Percentiles rank a stretch among this genome's conserved stretches.
Conservation (phyloP, 2,797 vertebrate species). For the Platyrinchus mystaceus region DNA sequence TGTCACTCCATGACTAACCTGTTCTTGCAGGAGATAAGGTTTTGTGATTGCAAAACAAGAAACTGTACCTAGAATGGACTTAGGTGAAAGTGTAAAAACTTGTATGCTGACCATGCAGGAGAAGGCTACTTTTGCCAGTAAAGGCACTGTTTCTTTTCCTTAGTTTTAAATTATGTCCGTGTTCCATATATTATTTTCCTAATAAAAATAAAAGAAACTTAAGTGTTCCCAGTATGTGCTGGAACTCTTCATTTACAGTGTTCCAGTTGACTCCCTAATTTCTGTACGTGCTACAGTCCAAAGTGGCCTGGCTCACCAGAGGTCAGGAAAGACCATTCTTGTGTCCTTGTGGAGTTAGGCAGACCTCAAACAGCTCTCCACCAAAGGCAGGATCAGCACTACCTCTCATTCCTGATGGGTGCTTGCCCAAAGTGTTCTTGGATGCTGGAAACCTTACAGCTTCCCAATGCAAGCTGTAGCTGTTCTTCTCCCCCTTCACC, state of each 20-base stretch:
- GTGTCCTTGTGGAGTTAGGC: neutral
- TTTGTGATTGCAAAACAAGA: neutral
- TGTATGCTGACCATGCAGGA: neutral
- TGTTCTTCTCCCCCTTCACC: neutral
- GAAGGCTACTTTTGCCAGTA: neutral
- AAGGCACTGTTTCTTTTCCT: neutral
- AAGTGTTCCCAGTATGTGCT: neutral
- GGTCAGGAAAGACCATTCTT: neutral
- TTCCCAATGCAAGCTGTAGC: neutral
- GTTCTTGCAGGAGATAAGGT: neutral
- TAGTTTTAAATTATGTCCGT: neutral
- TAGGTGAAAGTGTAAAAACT: neutral
- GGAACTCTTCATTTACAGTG: neutral
- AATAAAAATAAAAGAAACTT: neutral
- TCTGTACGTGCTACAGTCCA: neutral
- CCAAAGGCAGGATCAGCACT: neutral
- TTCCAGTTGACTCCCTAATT: neutral
- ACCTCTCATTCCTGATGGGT: neutral
- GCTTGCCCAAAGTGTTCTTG: neutral
- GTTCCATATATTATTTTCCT: neutral
- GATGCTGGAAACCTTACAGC: neutral
- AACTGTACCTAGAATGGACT: neutral
- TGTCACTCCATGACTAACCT: neutral
- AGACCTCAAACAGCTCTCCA: neutral
- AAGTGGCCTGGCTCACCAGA: neutral